Evolutionary conservation across 2,797 vertebrate genomes (phyloP), one percentile per base, ranked within the genome.

Genomic region (Staurois parvus): DNA sequence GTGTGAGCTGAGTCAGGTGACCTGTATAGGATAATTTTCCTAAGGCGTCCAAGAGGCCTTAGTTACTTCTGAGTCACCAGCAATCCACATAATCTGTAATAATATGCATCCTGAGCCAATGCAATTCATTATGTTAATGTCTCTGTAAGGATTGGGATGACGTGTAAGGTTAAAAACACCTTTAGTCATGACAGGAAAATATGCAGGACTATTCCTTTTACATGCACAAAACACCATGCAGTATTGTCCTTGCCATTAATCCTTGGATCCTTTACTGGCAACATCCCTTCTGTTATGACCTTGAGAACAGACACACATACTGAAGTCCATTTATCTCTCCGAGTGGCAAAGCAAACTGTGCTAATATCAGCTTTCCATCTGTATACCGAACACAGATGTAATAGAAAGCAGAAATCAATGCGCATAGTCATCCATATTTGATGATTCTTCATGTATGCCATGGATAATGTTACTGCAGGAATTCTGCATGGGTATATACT

Each of bases 371-470:
- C 34, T 86, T 81, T 77, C 78, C 28, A 64, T 76, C 48, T 76
- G 62, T 30, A 56, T 81, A 30, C 77, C 28, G n/a, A 85, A 81
- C 12, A 7, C 37, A 70, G 52, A 72, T 69, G 66, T 77, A 81
- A 79, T 82, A 82, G 75, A 82, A 81, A 72, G 26, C 70, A 76
- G 62, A 86, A 76, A 86, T 86, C 34, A 76, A 81, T 76, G 76
- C 74, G 79, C 79, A 81, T 76, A 82, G 79, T 76, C 79, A 86
- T 86, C 66, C 48, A 85, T 81, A 81, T 81, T 81, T 85, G 62
- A 81, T 81, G 76, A 66, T 79, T 28, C 17, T 67, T 80, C 15
- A 62, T 75, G 8, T 66, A 73, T 28, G 62, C 19, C 34, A 79
- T 6, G n/a, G 32, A 80, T 79, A 74, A 68, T 81, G 77, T 85